A percentile compares a stretch with the other conserved stretches of the same genome.
Conservation (phyloP, 2,888 invertebrate genomes). For the Spodoptera littoralis region DNA sequence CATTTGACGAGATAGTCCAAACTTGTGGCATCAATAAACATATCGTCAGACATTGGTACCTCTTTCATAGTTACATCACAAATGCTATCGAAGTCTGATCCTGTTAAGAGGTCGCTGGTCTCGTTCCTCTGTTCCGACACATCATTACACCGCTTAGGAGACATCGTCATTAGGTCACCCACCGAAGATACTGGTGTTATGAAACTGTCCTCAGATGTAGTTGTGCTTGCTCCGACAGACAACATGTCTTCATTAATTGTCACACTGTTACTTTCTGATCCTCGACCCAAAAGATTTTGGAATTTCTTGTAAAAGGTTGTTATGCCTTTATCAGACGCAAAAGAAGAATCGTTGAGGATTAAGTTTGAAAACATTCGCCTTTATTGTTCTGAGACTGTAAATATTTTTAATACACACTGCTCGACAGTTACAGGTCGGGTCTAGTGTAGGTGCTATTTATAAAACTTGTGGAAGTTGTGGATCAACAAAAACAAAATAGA, state of each 20-base stretch:
- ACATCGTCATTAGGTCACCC: constrained; percentile 80
- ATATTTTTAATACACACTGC: constrained; percentile 25
- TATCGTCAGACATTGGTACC: constrained; percentile 72
- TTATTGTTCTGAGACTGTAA: constrained; percentile 22
- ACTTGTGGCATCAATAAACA: constrained; percentile 88
- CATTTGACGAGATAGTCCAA: constrained; percentile 88
- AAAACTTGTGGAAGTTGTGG: constrained; percentile 39
- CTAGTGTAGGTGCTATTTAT: constrained; percentile 23
- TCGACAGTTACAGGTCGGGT: constrained; percentile 12
- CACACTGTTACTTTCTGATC: constrained; percentile 38
- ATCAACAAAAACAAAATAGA: constrained; percentile 56
- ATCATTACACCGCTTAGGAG: constrained; percentile 69
- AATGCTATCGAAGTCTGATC: constrained; percentile 78
- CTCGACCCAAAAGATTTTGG: constrained; percentile 69
- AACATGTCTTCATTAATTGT: constrained; percentile 66
- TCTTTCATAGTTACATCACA: constrained; percentile 84
- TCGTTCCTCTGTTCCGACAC: constrained; percentile 64
- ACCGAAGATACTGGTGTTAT: constrained; percentile 78
- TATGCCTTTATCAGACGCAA: constrained; percentile 64
- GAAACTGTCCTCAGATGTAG: constrained; percentile 75
- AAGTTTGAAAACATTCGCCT: constrained; percentile 76
- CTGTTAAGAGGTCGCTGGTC: constrained; percentile 79
- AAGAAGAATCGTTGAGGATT: constrained; percentile 61
- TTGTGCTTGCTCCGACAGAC: constrained; percentile 68
- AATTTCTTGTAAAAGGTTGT: constrained; percentile 71